Percentiles rank a stretch among this genome's conserved stretches.
phyloP scores from a whole-genome alignment of 1,140 invertebrate genomes.

The Zaprionus taronus region DNA sequence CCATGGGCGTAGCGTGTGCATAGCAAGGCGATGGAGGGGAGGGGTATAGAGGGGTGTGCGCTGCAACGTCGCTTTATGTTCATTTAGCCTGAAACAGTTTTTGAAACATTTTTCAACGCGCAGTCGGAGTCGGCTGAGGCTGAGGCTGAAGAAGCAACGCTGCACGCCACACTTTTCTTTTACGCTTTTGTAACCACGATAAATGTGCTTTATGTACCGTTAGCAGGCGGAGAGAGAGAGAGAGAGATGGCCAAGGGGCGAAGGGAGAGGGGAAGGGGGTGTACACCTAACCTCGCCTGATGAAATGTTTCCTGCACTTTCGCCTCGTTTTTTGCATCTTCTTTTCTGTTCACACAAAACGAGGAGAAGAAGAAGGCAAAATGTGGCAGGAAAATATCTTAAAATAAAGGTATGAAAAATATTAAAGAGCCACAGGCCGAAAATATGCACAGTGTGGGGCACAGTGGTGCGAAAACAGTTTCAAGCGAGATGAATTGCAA shows the following conservation, averaged over 20 bases:
- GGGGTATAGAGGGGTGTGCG: background rate
- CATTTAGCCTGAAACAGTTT: constrained; percentile 82
- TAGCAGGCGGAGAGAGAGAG: constrained; percentile 26
- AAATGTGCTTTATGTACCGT: constrained; percentile 81
- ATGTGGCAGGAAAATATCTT: background rate
- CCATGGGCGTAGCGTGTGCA: constrained; percentile 6
- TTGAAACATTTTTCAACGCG: constrained; percentile 77
- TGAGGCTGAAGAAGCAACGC: constrained; percentile 32
- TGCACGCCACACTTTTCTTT: constrained; percentile 78
- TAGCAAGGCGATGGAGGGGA: no score
- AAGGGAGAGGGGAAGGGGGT: background rate
- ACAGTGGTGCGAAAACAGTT: background rate
- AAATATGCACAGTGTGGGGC: background rate
- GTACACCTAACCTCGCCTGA: constrained; percentile 49
- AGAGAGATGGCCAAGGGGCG: background rate
- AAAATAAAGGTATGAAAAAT: constrained; percentile 3
- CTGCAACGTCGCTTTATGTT: constrained; percentile 66
- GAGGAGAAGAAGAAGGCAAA: background rate
- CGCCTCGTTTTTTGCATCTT: constrained; percentile 33
- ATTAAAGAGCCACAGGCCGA: constrained; percentile 6
- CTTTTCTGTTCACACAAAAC: background rate
- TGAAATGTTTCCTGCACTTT: constrained; percentile 81
- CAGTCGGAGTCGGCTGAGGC: constrained; percentile 6
- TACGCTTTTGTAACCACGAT: constrained; percentile 82
- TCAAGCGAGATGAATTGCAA: background rate